These are phyloP conservation scores for Candidula unifasciata DNA, from an alignment of 2,888 invertebrate species.

Conservation along the genomic window DNA sequence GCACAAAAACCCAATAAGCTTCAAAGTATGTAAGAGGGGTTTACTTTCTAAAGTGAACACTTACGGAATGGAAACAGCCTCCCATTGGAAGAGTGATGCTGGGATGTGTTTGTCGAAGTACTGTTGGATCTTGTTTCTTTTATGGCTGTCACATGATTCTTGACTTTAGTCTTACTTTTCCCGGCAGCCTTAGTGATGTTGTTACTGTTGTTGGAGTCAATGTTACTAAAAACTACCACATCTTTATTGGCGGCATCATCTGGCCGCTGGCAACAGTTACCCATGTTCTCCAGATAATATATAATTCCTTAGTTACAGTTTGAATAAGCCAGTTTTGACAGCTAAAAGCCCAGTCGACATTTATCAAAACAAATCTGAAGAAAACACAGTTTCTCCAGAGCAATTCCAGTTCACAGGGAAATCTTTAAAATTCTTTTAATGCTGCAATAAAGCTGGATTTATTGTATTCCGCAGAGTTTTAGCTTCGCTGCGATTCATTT, in stretches of 20 bases:
- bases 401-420: too few relatives aligned
- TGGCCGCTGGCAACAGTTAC: constrained; percentile 17
- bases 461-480: too few relatives aligned
- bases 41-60: constrained; percentile 12
- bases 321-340: too few relatives aligned
- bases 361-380: too few relatives aligned
- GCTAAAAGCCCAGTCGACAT: too few relatives aligned
- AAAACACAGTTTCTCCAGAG: too few relatives aligned
- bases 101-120: constrained; percentile 9
- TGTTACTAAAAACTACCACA: not conserved
- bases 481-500: too few relatives aligned
- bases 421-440: too few relatives aligned
- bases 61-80: constrained; percentile 34
- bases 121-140: constrained; percentile 21
- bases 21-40: too few relatives aligned
- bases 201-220: not conserved
- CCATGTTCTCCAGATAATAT: not conserved
- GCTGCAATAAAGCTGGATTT: too few relatives aligned
- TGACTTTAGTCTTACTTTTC: not conserved
- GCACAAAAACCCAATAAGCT: too few relatives aligned
- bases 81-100: not conserved
- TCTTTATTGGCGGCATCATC: not conserved
- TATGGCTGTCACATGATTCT: not conserved
- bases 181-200: not conserved
- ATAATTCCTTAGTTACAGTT: too few relatives aligned